Evolutionary conservation across 2,113 vertebrate species (phyloP).

Genomic region (Accipiter virgatus): DNA sequence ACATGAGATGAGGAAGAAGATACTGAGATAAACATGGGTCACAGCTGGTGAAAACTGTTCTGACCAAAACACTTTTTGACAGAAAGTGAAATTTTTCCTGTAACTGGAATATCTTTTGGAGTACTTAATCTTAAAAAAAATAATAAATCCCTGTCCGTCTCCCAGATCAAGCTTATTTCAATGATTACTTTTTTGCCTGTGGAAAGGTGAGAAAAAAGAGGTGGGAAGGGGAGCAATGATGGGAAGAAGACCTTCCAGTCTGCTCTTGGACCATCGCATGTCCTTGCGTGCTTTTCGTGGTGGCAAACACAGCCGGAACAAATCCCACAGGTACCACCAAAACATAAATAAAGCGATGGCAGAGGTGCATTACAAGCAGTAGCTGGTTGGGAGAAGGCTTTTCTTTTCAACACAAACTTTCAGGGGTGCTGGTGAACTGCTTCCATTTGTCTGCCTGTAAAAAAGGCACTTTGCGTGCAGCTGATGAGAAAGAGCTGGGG

Average conservation of each 20-base stretch:
- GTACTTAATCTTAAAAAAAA: background rate
- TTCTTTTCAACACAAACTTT: background rate
- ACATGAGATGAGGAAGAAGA: background rate
- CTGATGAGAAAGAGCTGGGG: background rate
- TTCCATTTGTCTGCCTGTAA: background rate
- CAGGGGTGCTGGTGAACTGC: background rate
- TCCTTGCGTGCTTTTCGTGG: rapidly evolving
- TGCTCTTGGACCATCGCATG: rapidly evolving
- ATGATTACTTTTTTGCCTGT: background rate
- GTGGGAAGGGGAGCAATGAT: background rate
- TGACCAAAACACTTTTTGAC: background rate
- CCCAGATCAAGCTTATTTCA: background rate
- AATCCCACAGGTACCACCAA: background rate
- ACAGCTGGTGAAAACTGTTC: background rate
- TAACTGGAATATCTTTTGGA: background rate
- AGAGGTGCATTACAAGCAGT: background rate
- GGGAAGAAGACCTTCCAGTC: background rate
- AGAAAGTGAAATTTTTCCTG: background rate
- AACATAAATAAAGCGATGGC: rapidly evolving
- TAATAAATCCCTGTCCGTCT: background rate
- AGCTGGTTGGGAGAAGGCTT: background rate
- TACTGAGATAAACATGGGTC: background rate
- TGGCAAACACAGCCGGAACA: rapidly evolving
- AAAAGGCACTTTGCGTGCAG: background rate
- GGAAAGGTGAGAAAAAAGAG: background rate